Evolutionary conservation across 2,888 invertebrate species (phyloP), one percentile per base, ranked within the genome.

Genomic region (Cetonia aurata): DNA sequence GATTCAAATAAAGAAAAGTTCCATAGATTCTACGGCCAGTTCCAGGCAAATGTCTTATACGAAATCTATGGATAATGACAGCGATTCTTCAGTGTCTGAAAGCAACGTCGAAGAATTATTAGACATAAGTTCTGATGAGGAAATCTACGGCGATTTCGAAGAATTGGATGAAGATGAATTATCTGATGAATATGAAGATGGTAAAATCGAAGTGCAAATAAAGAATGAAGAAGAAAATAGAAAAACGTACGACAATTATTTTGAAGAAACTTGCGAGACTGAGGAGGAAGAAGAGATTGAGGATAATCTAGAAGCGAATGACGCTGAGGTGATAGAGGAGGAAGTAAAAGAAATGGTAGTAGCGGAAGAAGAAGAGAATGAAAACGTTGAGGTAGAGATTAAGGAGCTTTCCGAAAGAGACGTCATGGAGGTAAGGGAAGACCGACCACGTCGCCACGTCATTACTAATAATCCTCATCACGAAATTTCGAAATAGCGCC

Each of bases 1-100:
- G 56, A 70, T 76, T 9, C 74, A 78, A 6, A 78, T 78, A 10
- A 82, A 81, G 67, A 80, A 79, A 70, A 82, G 79, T 70, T 84
- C 84, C 0, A 76, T 84, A 33, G 84, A 85, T 65, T 85, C 84
- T 0, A 82, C 80, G 1, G 79, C 79, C 1, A 81, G 83, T 67
- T 83, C 82, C 6, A 83, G 83, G 68, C 83, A 83, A 72, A 77
- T 79, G 57, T 85, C 84, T 0, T 85, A 85, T 74, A 85, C 84
- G 0, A 85, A 84, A 79, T 84, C 83, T 0, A 68, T 85, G 42
- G 84, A 84, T 67, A 82, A 84, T 67, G 84, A 84, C 59, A 83
- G 83, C 71, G 84, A 84, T 68, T 84, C 84, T 6, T 84, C 84
- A 12, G 84, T 85, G 10, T 84, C 84, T 1, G 85, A 85, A 59